These are phyloP conservation scores for Oedothorax gibbosus DNA, from an alignment of 1,140 invertebrate species.

Conservation along the genomic window DNA sequence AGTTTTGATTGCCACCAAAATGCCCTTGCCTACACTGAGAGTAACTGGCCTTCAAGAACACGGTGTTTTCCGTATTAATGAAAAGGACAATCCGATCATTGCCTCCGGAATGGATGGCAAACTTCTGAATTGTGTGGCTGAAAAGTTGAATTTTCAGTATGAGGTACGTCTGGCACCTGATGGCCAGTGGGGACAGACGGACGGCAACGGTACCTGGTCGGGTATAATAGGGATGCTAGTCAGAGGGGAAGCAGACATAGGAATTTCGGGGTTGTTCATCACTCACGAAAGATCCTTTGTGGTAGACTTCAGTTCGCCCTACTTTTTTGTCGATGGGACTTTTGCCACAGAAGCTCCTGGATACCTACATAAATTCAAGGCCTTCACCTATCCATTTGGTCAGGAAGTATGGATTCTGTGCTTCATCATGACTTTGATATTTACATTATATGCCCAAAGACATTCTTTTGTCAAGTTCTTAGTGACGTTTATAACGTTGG, in stretches of 20 bases:
- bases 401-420: background rate
- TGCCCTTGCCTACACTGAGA: no score
- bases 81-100: no score
- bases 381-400: slow-evolving; percentile 22
- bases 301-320: slow-evolving; percentile 13
- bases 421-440: background rate
- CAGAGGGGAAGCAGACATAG: slow-evolving; percentile 16
- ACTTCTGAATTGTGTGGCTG: background rate
- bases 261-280: background rate
- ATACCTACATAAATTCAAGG: background rate
- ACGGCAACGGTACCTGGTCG: background rate
- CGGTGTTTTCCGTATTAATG: no score
- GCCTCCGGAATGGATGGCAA: background rate
- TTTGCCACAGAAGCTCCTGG: slow-evolving; percentile 2
- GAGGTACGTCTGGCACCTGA: background rate
- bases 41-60: no score
- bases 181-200: background rate
- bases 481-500: background rate
- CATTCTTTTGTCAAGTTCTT: background rate
- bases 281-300: slow-evolving; percentile 3
- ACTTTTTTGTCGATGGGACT: background rate
- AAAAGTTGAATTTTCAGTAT: slow-evolving; percentile 2
- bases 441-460: background rate
- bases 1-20: no score
- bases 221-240: slow-evolving; percentile 19